phyloP scores from a whole-genome alignment of 2,113 vertebrate species.

The Danionella cerebrum region DNA sequence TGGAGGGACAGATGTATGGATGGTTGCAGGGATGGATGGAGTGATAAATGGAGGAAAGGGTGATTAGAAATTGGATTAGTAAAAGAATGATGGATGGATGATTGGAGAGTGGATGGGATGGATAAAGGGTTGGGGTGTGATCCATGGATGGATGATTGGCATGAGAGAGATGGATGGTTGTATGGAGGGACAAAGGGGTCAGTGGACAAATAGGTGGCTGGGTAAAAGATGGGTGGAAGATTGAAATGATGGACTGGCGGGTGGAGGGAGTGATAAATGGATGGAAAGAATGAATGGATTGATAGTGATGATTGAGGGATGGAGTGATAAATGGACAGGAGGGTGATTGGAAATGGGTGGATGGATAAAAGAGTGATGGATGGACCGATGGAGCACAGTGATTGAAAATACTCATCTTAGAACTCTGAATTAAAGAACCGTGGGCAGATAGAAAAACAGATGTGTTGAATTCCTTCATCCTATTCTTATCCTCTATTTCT shows the following conservation, averaged over 20 bases:
- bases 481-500: too few relatives aligned
- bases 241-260: not conserved
- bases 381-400: not conserved
- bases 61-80: not conserved
- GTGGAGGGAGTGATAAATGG: not conserved
- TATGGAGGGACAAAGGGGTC: not conserved
- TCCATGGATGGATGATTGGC: not conserved
- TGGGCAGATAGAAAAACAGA: not conserved
- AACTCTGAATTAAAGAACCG: not conserved
- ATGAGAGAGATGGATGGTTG: not conserved
- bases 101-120: not conserved
- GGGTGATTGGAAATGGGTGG: too few relatives aligned
- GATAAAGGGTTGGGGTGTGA: too few relatives aligned
- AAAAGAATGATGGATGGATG: not conserved
- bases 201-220: not conserved
- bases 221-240: not conserved
- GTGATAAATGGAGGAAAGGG: not conserved
- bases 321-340: not conserved
- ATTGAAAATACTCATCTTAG: too few relatives aligned
- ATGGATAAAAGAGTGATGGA: not conserved
- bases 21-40: too few relatives aligned
- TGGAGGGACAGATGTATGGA: too few relatives aligned
- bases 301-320: not conserved
- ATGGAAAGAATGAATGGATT: not conserved
- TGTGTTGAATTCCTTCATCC: too few relatives aligned